These are phyloP conservation scores for Thamnophis sirtalis DNA, from an alignment of 2,113 vertebrate genomes.

Conservation along the genomic window DNA sequence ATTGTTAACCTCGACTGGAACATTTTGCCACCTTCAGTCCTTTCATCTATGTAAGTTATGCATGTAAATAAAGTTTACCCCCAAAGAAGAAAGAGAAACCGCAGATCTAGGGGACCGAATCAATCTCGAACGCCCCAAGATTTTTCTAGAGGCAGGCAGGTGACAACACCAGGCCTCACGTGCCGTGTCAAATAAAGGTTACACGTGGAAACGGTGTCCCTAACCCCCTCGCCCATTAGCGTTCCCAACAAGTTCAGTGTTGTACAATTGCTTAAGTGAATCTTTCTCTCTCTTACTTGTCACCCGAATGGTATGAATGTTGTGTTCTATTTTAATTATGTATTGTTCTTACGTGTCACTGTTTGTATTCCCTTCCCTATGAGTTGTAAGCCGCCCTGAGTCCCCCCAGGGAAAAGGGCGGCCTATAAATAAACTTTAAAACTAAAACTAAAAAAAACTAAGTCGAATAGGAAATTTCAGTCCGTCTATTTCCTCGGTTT, in stretches of 20 bases:
- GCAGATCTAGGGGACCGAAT: neutral
- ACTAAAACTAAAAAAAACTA: no score
- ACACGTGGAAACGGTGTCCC: neutral
- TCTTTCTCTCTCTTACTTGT: neutral
- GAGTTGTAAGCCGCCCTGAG: no score
- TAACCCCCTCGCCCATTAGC: neutral
- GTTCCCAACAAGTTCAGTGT: neutral
- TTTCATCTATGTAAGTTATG: neutral
- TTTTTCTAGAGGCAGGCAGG: neutral
- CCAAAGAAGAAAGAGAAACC: neutral
- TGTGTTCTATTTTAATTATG: no score
- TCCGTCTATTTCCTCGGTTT: neutral
- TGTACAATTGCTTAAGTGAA: neutral
- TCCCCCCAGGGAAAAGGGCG: no score
- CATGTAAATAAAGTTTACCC: neutral
- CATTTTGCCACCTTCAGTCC: neutral
- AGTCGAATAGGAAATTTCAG: neutral
- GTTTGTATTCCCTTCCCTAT: no score
- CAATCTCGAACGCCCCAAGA: neutral
- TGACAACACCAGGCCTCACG: neutral
- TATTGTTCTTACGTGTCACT: no score
- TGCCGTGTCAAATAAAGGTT: neutral
- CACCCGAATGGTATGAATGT: no score
- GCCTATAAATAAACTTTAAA: no score
- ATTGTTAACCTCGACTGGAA: neutral